Conservation (phyloP, 2,888 invertebrate species). For the Keiferia lycopersicella region DNA sequence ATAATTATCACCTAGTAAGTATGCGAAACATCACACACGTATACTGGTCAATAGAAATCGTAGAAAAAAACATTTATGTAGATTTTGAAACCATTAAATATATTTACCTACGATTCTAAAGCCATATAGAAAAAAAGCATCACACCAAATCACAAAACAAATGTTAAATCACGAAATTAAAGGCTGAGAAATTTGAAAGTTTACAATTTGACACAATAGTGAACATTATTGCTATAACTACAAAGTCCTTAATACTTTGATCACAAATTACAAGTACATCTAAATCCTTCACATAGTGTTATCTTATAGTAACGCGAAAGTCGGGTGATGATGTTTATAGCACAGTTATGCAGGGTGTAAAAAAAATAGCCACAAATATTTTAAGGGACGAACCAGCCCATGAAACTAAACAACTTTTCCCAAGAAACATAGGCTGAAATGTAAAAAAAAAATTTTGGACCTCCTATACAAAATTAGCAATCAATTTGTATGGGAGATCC, state of each 20-base stretch:
- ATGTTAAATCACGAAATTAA: slow-evolving; percentile 44
- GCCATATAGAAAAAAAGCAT: slow-evolving; percentile 47
- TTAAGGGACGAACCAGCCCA: too few species aligned
- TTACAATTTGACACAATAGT: slow-evolving; percentile 52
- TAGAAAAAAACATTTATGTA: neutral
- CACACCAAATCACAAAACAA: slow-evolving; percentile 58
- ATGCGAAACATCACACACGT: slow-evolving; percentile 50
- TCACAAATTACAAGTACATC: slow-evolving; percentile 58
- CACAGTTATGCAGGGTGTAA: too few species aligned
- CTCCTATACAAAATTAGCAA: too few species aligned
- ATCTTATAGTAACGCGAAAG: slow-evolving; percentile 39
- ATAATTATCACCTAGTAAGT: slow-evolving; percentile 48
- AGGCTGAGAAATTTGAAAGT: slow-evolving; percentile 43
- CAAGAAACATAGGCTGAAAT: too few species aligned
- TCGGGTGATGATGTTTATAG: slow-evolving; percentile 42
- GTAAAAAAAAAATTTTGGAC: too few species aligned
- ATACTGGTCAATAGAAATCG: slow-evolving; percentile 26
- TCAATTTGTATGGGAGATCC: too few species aligned
- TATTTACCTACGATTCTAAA: slow-evolving; percentile 30
- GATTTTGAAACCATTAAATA: neutral
- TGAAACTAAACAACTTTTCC: too few species aligned
- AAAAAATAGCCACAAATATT: too few species aligned
- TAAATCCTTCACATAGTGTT: slow-evolving; percentile 39
- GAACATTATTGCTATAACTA: slow-evolving; percentile 71
- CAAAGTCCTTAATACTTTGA: slow-evolving; percentile 73